phyloP scores from a whole-genome alignment of 2,113 vertebrate species.

The Clarias macrocephalus region DNA sequence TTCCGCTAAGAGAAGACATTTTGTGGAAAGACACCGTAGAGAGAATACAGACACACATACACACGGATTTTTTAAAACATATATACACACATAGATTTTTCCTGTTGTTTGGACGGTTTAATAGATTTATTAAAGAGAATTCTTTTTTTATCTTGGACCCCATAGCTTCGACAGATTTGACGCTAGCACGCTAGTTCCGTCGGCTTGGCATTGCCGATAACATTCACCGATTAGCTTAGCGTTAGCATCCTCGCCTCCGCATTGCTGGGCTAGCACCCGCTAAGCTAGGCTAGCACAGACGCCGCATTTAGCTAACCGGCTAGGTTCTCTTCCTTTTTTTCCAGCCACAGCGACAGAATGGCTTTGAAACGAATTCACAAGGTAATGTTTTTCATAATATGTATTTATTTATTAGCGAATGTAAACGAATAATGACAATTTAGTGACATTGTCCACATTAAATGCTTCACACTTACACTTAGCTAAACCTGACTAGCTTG shows the following conservation, averaged over 20 bases:
- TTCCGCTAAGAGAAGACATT: conserved; percentile 51
- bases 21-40: conserved; percentile 49
- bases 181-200: neutral
- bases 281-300: conserved; percentile 37
- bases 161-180: neutral
- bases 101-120: neutral
- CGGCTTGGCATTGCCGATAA: neutral
- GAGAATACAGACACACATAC: conserved; percentile 32
- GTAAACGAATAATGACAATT: neutral
- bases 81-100: neutral
- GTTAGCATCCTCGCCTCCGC: conserved; percentile 25
- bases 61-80: neutral
- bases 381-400: conserved; percentile 60
- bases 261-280: conserved; percentile 42
- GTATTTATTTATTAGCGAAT: neutral
- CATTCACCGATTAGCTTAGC: conserved; percentile 35
- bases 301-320: conserved; percentile 56
- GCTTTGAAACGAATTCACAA: conserved; percentile 77
- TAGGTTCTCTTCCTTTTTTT: conserved; percentile 47
- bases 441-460: neutral
- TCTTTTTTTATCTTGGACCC: neutral
- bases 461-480: neutral
- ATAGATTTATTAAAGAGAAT: neutral
- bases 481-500: neutral
- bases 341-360: conserved; percentile 62